These are phyloP conservation scores for Ditylenchus weischeri DNA, from an alignment of 2,888 invertebrate species.

Conservation along the genomic window DNA sequence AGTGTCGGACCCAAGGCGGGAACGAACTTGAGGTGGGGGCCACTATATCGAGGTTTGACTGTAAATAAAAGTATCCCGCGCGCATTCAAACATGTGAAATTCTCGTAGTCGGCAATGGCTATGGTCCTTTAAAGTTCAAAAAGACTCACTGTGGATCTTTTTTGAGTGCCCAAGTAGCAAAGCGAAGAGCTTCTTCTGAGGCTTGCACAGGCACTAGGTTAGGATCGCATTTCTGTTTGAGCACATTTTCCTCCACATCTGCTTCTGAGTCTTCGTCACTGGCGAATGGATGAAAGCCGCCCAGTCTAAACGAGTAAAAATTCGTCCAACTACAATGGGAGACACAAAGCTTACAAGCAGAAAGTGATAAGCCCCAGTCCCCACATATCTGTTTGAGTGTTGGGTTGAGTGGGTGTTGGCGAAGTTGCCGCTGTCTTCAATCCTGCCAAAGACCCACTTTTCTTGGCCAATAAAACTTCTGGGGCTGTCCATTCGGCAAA, in stretches of 20 bases:
- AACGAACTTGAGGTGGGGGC: too few species aligned
- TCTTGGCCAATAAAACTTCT: conserved; percentile 35
- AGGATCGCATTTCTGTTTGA: conserved; percentile 76
- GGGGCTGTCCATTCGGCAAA: conserved; percentile 54
- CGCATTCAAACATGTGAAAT: too few species aligned
- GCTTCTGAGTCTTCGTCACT: conserved; percentile 66
- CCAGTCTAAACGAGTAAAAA: conserved; percentile 64
- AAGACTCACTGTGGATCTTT: conserved; percentile 77
- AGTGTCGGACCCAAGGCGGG: too few species aligned
- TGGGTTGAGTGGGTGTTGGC: conserved; percentile 64
- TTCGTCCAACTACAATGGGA: too few species aligned
- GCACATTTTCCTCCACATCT: conserved; percentile 83
- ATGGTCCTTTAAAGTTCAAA: too few species aligned
- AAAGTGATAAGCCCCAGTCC: conserved; percentile 86
- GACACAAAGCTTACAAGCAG: conserved; percentile 66
- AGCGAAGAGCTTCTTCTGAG: conserved; percentile 84
- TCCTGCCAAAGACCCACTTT: background rate
- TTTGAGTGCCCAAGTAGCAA: conserved; percentile 92
- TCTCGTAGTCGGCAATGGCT: too few species aligned
- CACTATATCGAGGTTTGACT: too few species aligned
- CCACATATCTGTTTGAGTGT: conserved; percentile 87
- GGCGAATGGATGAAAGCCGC: conserved; percentile 89
- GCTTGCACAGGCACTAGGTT: conserved; percentile 90
- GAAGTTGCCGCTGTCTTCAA: background rate
- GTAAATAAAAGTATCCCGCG: too few species aligned